Evolutionary conservation across 2,797 vertebrate species (phyloP).

Genomic region (Miichthys miiuy): DNA sequence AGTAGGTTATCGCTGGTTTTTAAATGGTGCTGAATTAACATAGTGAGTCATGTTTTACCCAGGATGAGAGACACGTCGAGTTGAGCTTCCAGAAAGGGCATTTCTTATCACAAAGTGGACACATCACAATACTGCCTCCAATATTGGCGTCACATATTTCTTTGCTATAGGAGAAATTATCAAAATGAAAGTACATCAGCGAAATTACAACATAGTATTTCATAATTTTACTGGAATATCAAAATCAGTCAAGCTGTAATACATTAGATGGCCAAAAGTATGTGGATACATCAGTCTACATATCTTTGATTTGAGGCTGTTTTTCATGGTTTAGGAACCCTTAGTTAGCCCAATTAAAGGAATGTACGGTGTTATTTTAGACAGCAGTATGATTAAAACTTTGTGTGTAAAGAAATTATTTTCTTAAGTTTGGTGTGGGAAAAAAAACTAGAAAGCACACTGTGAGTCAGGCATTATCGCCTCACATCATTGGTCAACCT

Average conservation of each 20-base stretch:
- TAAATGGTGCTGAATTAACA: background rate
- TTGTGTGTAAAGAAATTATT: too few species aligned
- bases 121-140: conserved; percentile 95
- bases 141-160: conserved; percentile 91
- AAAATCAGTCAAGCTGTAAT: background rate
- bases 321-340: background rate
- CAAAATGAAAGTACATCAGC: too few species aligned
- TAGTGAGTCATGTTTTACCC: conserved; percentile 82
- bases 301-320: background rate
- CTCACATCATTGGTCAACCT: background rate
- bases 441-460: too few species aligned
- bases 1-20: background rate
- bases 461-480: background rate
- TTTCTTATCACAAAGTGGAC: conserved; percentile 92
- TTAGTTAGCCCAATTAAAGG: background rate
- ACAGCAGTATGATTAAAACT: background rate
- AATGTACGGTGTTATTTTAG: background rate
- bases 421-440: background rate
- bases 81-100: conserved; percentile 96
- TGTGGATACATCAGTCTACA: background rate
- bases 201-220: background rate
- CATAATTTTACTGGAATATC: background rate
- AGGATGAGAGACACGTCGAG: conserved; percentile 91
- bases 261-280: background rate
- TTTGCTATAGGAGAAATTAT: conserved; percentile 78